A percentile compares a stretch with the other conserved stretches of the same genome.
Conservation (phyloP, 1,140 invertebrate species). For the Ruditapes philippinarum region DNA sequence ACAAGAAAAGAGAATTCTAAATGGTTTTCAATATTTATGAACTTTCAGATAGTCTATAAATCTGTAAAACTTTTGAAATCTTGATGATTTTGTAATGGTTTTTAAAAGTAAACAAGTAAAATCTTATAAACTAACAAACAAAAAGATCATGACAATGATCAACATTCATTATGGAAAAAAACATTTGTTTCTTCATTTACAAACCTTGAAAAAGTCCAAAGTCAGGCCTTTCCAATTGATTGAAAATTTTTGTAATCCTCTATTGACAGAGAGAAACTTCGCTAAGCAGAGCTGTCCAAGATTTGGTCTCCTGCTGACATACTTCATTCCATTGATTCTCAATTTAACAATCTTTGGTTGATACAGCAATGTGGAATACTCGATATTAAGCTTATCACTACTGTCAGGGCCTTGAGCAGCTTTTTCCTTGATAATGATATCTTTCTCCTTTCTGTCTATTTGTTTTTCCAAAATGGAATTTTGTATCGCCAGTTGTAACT, state of each 20-base stretch:
- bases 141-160: neutral
- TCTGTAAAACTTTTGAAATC: too few relatives aligned
- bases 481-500: too few relatives aligned
- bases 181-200: neutral
- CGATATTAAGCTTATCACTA: neutral
- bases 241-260: constrained; percentile 29
- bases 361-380: neutral
- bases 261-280: constrained; percentile 35
- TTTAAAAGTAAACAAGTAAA: too few relatives aligned
- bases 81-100: too few relatives aligned
- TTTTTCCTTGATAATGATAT: too few relatives aligned
- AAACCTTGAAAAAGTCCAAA: constrained; percentile 29
- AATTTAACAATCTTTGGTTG: constrained; percentile 31
- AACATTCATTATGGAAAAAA: neutral
- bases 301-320: neutral
- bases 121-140: too few relatives aligned
- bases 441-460: too few relatives aligned
- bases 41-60: too few relatives aligned
- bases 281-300: constrained; percentile 38
- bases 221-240: constrained; percentile 45
- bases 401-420: neutral
- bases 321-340: constrained; percentile 24
- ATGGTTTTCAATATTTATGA: too few relatives aligned
- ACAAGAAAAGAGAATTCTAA: too few relatives aligned
- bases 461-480: too few relatives aligned